A percentile compares a stretch with the other conserved stretches of the same genome.
Evolutionary conservation across 2,797 vertebrate genomes (phyloP).

Genomic region (Rachycentron canadum): DNA sequence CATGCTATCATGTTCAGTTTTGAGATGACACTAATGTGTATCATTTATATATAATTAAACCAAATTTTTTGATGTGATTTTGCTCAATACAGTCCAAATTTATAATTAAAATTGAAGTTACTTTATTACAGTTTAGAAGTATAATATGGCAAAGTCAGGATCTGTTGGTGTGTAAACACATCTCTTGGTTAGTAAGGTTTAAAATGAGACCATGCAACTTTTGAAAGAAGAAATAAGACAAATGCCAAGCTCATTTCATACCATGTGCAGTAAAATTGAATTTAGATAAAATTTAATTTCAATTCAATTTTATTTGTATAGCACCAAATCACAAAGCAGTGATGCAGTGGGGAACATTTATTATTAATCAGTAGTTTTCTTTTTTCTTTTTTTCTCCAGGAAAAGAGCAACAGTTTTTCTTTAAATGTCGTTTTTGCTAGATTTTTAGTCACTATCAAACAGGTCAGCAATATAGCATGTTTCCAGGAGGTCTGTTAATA

Average conservation of each 20-base stretch:
- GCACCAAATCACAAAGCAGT: too few species aligned
- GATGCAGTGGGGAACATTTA: too few species aligned
- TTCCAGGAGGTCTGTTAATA: constrained; percentile 3
- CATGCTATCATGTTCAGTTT: constrained; percentile 37
- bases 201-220: neutral
- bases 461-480: neutral
- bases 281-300: too few species aligned
- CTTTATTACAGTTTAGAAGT: constrained; percentile 12
- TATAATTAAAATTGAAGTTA: neutral
- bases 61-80: constrained; percentile 27
- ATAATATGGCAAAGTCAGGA: neutral
- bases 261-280: too few species aligned
- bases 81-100: constrained; percentile 14
- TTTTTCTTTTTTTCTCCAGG: too few species aligned
- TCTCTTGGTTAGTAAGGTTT: neutral
- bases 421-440: constrained; percentile 2
- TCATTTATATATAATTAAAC: constrained; percentile 40
- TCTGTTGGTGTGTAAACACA: neutral
- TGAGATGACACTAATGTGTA: constrained; percentile 30
- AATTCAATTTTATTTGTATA: too few species aligned
- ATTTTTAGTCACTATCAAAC: neutral
- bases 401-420: neutral
- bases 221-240: neutral
- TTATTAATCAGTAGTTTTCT: too few species aligned
- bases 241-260: too few species aligned